phyloP scores from a whole-genome alignment of 1,140 invertebrate species.

The Stenopsyche tienmushanensis region DNA sequence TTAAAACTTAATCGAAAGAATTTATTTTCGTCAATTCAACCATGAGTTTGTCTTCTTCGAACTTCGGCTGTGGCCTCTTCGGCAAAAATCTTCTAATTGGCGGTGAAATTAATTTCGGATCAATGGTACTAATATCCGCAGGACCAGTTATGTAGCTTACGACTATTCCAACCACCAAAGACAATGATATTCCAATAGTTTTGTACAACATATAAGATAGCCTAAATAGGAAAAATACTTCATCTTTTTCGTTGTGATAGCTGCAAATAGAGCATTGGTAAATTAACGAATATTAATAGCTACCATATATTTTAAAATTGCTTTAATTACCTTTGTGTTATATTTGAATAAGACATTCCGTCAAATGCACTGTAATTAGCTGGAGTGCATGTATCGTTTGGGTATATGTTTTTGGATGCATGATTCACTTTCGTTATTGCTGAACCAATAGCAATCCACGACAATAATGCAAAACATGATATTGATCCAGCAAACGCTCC shows the following conservation, averaged over 20 bases:
- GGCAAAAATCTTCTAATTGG: slow-evolving; percentile 34
- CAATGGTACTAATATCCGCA: slow-evolving; percentile 56
- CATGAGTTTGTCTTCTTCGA: slow-evolving; percentile 7
- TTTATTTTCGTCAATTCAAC: slow-evolving; percentile 5
- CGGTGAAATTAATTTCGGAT: slow-evolving; percentile 63
- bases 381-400: neutral
- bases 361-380: neutral
- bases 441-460: slow-evolving; percentile 62
- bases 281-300: neutral
- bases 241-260: slow-evolving; percentile 13
- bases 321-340: neutral
- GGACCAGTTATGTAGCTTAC: slow-evolving; percentile 69
- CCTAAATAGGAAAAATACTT: slow-evolving; percentile 29
- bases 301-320: neutral
- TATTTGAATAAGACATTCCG: neutral
- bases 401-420: slow-evolving; percentile 6
- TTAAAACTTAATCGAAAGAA: no score
- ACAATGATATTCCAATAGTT: slow-evolving; percentile 57
- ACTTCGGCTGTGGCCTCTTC: no score
- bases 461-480: slow-evolving; percentile 65
- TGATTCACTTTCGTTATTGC: slow-evolving; percentile 2
- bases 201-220: slow-evolving; percentile 29
- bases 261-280: neutral
- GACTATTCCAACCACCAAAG: slow-evolving; percentile 65
- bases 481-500: slow-evolving; percentile 55